These are phyloP conservation scores for Molorchus minor DNA, from an alignment of 2,888 invertebrate species.

Conservation along the genomic window DNA sequence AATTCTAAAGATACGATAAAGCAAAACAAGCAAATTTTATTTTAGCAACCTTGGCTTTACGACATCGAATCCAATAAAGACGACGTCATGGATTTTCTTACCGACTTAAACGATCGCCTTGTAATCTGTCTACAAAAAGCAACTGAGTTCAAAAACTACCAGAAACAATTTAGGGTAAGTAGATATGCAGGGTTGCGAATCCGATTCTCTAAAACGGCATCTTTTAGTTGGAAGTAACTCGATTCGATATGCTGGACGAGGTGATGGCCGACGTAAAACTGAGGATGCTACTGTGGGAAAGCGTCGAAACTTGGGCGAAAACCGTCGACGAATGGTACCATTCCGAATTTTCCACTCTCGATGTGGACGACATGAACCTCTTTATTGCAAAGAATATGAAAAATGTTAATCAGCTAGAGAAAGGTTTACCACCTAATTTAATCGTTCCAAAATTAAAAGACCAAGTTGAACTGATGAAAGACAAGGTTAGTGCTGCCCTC, in stretches of 20 bases:
- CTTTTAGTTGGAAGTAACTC: constrained; percentile 79
- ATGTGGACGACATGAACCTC: constrained; percentile 77
- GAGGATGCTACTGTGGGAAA: constrained; percentile 82
- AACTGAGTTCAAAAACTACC: constrained; percentile 79
- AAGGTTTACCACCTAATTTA: constrained; percentile 82
- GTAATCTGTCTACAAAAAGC: constrained; percentile 73
- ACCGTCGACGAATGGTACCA: constrained; percentile 73
- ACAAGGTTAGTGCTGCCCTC: too few relatives aligned
- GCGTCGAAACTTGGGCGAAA: constrained; percentile 78
- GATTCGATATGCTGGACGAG: constrained; percentile 83
- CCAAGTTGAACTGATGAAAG: constrained; percentile 80
- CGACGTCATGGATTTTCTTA: constrained; percentile 72
- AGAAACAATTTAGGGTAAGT: constrained; percentile 83
- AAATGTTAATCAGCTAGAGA: constrained; percentile 81
- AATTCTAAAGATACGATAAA: neutral
- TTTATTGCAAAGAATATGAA: constrained; percentile 74
- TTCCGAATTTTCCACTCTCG: constrained; percentile 70
- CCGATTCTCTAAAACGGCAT: too few relatives aligned
- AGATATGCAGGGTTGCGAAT: neutral
- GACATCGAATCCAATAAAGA: constrained; percentile 76
- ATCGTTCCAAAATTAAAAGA: constrained; percentile 80
- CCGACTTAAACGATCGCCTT: constrained; percentile 71
- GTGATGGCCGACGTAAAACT: constrained; percentile 82
- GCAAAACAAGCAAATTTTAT: neutral
- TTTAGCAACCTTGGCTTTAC: constrained; percentile 78